Percentiles rank a stretch among this genome's conserved stretches.
phyloP scores from a whole-genome alignment of 30 jellyfish, hydroid and myxozoan genomes.

The Aurelia aurita region DNA sequence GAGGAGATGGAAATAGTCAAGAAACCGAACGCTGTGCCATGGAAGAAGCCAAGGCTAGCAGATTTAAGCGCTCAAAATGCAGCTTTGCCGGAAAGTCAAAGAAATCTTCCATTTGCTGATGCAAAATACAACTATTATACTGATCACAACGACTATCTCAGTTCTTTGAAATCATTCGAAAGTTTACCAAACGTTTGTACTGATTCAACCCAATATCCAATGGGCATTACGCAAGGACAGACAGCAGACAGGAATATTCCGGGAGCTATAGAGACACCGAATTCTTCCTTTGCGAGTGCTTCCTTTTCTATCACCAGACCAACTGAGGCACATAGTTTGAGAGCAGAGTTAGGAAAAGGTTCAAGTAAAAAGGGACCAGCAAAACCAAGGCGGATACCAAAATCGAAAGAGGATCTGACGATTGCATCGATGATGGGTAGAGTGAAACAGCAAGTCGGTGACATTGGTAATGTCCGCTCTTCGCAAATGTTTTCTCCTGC shows the following conservation, averaged over 20 bases:
- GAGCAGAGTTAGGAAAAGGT: neutral
- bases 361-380: conserved; percentile 3
- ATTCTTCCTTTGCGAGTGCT: neutral
- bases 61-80: too few species aligned
- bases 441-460: conserved; percentile 66
- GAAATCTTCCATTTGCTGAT: neutral
- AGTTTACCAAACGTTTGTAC: neutral
- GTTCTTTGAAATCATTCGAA: neutral
- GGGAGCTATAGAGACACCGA: neutral
- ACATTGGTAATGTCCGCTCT: conserved; percentile 34
- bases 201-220: neutral
- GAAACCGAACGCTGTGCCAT: too few species aligned
- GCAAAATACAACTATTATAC: neutral
- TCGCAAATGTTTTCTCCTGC: conserved; percentile 51
- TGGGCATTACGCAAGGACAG: neutral
- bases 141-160: neutral
- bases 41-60: too few species aligned
- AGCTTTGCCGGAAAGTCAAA: too few species aligned
- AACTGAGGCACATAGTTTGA: neutral
- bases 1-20: too few species aligned
- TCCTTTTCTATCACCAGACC: neutral
- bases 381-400: conserved; percentile 48
- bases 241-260: neutral
- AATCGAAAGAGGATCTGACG: conserved; percentile 41
- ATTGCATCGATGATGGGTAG: conserved; percentile 68